Base-by-base conservation (phyloP, 2,888 invertebrate genomes). In the Cerastis leucographa region DNA sequence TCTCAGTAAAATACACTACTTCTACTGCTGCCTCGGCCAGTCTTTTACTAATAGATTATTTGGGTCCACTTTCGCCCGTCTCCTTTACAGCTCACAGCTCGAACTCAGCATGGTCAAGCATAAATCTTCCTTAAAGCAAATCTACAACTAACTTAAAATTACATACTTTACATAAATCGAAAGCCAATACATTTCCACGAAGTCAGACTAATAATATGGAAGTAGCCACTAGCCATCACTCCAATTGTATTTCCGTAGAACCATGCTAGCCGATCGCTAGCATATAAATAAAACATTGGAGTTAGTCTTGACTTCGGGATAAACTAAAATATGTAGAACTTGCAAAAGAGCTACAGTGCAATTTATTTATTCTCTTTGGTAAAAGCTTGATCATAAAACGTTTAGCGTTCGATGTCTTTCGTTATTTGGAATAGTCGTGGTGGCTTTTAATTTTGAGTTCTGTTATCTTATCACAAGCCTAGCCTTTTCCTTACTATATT, bases 201-300 rank as follows among this genome's bases (percentile, higher is more conserved):
- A 65, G 25, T 35, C 35, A 22, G 25, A 65, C 73, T 29, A n/a
- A 49, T 72, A 56, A 64, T 56, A 81, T 73, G 35, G 35, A 81
- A 59, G 56, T 59, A 80, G 46, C 64, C 81, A 40, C 61, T 19
- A 68, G 69, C 44, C 29, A 46, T 80, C 46, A 29, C 35, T 73
- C 22, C 17, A 46, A 71, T 69, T 56, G n/a, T 68, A 71, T 69
- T 79, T 59, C 72, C 59, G n/a, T 64, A 40, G 72, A 42, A n/a
- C 64, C 64, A 25, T 14, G 17, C 64, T 2, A 64, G 22, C 74
- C n/a, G 46, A 62, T 44, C 35, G n/a, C 76, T 22, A 4, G 54
- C 22, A 49, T 5, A 79, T 80, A 70, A 73, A 79, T 80, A 80
- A 79, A 78, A 80, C 80, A 79, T 79, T 29, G 29, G 2, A 56